Evolutionary conservation across 2,888 invertebrate genomes (phyloP).

Genomic region (Gibbula magus): DNA sequence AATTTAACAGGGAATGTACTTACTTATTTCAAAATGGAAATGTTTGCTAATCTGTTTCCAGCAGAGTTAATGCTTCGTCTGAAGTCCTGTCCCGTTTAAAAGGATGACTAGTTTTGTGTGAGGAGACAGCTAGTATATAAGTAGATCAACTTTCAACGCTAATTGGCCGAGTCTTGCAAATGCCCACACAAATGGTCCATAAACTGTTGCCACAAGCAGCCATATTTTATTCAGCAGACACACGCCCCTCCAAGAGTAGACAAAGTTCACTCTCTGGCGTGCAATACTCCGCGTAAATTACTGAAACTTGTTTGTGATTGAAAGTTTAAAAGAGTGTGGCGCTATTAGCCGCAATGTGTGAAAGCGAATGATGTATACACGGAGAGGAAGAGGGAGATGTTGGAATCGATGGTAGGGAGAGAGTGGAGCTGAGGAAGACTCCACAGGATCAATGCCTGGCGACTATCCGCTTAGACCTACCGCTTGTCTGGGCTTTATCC

Average conservation of each 20-base stretch:
- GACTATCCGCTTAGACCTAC: neutral
- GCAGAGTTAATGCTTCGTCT: too few species aligned
- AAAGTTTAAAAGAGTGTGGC: neutral
- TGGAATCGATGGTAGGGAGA: neutral
- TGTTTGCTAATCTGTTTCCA: too few species aligned
- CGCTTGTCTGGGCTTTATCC: neutral
- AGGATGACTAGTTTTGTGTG: too few species aligned
- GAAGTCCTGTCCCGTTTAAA: too few species aligned
- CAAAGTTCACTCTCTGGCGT: neutral
- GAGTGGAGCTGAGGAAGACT: neutral
- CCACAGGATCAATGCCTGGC: neutral
- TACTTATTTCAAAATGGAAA: too few species aligned
- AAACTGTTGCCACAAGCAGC: too few species aligned
- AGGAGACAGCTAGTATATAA: too few species aligned
- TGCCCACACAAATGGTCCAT: too few species aligned
- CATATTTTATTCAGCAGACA: too few species aligned
- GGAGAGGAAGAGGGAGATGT: neutral
- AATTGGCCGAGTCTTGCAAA: neutral
- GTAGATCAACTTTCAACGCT: neutral
- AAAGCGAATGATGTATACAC: neutral
- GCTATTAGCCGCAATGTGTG: constrained; percentile 2
- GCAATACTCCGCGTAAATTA: neutral
- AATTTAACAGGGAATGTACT: too few species aligned
- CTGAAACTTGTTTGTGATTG: neutral
- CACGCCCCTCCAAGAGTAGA: neutral